A percentile compares a stretch with the other conserved stretches of the same genome.
Conservation (phyloP, 2,888 invertebrate species). For the Phyllotreta cruciferae region DNA sequence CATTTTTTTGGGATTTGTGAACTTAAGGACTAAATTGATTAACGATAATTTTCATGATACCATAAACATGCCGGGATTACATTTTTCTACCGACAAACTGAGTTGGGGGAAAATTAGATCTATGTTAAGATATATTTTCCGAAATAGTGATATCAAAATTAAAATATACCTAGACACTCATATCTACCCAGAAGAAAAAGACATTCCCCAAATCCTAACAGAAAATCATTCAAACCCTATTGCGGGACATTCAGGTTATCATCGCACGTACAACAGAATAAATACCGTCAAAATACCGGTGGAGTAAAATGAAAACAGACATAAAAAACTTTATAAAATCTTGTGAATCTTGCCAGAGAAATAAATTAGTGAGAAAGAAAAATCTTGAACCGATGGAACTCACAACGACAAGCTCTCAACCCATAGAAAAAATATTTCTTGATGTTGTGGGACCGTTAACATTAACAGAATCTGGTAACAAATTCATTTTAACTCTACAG, state of each 20-base stretch:
- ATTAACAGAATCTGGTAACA: conserved; percentile 35
- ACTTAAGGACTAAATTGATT: background rate
- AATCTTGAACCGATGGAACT: too few relatives aligned
- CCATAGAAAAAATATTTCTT: background rate
- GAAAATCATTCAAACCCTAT: too few relatives aligned
- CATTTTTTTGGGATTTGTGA: background rate
- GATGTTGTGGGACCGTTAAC: conserved; percentile 47
- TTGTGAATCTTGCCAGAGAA: conserved; percentile 50
- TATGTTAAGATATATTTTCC: conserved; percentile 4
- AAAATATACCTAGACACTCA: background rate
- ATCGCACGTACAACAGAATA: conserved; percentile 43
- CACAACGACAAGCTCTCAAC: too few relatives aligned
- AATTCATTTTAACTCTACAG: conserved; percentile 45
- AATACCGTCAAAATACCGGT: conserved; percentile 41
- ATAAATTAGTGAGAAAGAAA: conserved; percentile 38
- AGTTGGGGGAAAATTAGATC: conserved; percentile 2
- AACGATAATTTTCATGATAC: background rate
- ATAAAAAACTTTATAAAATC: conserved; percentile 48
- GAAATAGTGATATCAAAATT: conserved; percentile 1
- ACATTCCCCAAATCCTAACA: conserved; percentile 1
- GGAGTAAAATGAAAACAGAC: conserved; percentile 49
- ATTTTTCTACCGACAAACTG: background rate
- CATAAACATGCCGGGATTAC: too few relatives aligned
- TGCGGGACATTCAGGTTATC: too few relatives aligned
- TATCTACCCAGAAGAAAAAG: background rate